phyloP scores from a whole-genome alignment of 2,113 vertebrate species.

The Anser cygnoides region DNA sequence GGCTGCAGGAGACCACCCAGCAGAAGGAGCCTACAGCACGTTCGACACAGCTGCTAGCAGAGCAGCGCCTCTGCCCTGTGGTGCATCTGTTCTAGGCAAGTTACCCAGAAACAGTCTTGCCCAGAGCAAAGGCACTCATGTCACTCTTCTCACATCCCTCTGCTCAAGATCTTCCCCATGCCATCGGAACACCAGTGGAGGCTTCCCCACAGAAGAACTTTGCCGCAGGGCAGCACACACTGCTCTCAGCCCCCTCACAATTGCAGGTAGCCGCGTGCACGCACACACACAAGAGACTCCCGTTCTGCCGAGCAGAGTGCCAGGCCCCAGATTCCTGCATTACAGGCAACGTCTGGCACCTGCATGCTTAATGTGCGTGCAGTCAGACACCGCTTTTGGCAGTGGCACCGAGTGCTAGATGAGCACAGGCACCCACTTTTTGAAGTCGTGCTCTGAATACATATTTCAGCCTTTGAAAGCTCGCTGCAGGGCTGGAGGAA shows the following conservation, averaged over 20 bases:
- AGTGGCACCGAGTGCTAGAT: not conserved
- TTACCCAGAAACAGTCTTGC: not conserved
- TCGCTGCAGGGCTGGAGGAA: not conserved
- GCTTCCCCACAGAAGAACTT: not conserved
- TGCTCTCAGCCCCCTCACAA: not conserved
- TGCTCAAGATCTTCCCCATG: not conserved
- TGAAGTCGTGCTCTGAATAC: not conserved
- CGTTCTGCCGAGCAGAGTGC: accelerated
- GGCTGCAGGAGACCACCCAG: not conserved
- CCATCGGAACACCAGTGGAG: not conserved
- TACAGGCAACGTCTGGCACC: not conserved
- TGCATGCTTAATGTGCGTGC: accelerated
- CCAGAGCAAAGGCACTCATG: not conserved
- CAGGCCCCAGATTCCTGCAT: not conserved
- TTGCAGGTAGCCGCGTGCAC: accelerated
- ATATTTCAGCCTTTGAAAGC: not conserved
- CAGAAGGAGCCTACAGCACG: not conserved
- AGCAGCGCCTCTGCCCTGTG: not conserved
- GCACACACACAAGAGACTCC: not conserved
- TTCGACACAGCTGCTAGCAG: not conserved
- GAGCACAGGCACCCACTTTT: not conserved
- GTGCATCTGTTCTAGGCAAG: not conserved
- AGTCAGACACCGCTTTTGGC: accelerated
- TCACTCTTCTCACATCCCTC: not conserved
- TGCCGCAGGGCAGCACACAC: accelerated